Base-by-base conservation (phyloP, 2,888 invertebrate genomes). In the Ophion slaviceki region DNA sequence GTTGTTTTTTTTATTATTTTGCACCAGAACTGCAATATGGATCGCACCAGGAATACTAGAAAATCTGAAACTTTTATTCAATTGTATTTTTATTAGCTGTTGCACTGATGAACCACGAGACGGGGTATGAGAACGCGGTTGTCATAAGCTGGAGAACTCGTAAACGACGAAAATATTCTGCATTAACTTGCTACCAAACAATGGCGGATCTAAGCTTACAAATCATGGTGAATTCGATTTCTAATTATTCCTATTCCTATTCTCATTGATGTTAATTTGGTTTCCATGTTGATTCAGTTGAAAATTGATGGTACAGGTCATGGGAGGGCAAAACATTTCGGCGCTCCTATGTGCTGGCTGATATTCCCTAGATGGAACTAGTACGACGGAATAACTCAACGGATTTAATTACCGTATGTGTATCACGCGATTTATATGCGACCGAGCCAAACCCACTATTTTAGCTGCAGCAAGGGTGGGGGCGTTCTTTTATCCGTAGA, bases 401-500 rank as follows among this genome's bases (percentile, higher is more conserved):
- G 28, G 57, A 59, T 71, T 80, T 75, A 45, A 74, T 70, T 20
- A 71, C 32, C 74, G 76, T 53, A 28, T 40, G 45, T 72, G n/a
- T 59, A 80, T 80, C 59, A 28, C 24, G 47, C 59, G 82, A 84
- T 78, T 86, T 72, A 79, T 80, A 68, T 75, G 80, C 53, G 45
- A 78, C 61, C 45, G 61, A 53, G 64, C 47, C 24, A 67, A 67
- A 59, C 32, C 71, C n/a, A 67, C 62, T 53, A 75, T 28, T 66
- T 64, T 64, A 36, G 66, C 59, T 20, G 40, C 20, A 5, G 40
- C 40, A 10, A 20, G 14, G 53, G 53, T 40, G 53, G 66, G 82
- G 78, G 72, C 87, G 85, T 92, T 92, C 91, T 92, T 92, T 92
- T 90, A 90, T 90, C 89, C 88, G 88, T 87, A 90, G 91, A 92